Evolutionary conservation across 2,888 invertebrate genomes (phyloP), one percentile per base, ranked within the genome.

Genomic region (Spilosoma lubricipeda): DNA sequence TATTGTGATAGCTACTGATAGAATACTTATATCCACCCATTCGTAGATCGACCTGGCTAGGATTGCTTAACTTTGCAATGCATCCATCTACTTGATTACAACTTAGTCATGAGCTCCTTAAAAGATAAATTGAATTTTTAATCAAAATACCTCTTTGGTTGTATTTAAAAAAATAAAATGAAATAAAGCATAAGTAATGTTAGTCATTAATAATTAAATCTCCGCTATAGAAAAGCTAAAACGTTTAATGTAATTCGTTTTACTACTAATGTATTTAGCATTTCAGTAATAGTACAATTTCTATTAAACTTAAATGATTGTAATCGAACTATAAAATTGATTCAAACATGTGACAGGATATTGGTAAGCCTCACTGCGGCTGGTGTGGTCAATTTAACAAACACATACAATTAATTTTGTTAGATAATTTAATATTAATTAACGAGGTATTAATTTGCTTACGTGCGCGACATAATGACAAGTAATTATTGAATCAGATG

Each of bases 301-400:
- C n/a, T 36, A 56, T 23, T 69, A 69, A 56, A 69, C 7, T 36
- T 15, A 39, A 69, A 39, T 39, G n/a, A 27, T 70, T 27, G 18
- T 18, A 69, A 5, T 48, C 56, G 65, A 27, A 64, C 30, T 52
- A 63, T 71, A 52, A 42, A 52, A 15, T 68, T 23, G 18, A 67
- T 63, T 74, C 68, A 69, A 68, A 33, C 42, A 30, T 71, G 63
- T 52, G 42, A 59, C 67, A 71, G 48, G 52, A 39, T 33, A 67
- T 71, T 9, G 71, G 65, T 59, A 18, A 59, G 15, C 70, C 66
- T 27, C 11, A 42, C n/a, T 67, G 63, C 18, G n/a, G 66, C 36
- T 74, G 23, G 13, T 48, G 36, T 27, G 70, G 70, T 52, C 56
- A 27, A 48, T 48, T 48, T 67, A 11, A 48, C 9, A 20, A 13